Evolutionary conservation across 2,797 vertebrate genomes (phyloP).

Genomic region (Tachyglossus aculeatus): DNA sequence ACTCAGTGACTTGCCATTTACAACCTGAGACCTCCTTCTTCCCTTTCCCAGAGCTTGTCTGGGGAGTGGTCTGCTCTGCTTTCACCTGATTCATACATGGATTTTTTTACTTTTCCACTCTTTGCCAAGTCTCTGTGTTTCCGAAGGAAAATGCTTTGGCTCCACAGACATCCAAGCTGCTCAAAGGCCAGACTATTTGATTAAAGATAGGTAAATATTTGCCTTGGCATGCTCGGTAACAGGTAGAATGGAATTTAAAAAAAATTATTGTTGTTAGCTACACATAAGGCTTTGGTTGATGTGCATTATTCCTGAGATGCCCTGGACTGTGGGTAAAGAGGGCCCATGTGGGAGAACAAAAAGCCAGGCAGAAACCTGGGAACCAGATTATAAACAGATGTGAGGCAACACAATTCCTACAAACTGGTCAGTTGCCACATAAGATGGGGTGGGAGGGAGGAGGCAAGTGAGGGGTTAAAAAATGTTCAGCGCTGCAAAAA

Average conservation of each 20-base stretch:
- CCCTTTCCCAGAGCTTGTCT: accelerated
- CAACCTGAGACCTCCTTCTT: not conserved
- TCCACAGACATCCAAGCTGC: not conserved
- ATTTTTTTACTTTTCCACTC: not conserved
- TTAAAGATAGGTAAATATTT: constrained; percentile 37
- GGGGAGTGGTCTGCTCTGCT: too few species aligned
- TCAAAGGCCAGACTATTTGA: constrained; percentile 1
- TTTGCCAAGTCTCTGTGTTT: not conserved
- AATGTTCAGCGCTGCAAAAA: too few species aligned
- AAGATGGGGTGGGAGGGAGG: too few species aligned
- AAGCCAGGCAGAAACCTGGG: not conserved
- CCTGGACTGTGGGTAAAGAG: not conserved
- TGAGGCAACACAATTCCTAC: not conserved
- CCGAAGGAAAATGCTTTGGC: not conserved
- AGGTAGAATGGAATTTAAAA: too few species aligned
- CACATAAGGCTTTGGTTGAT: too few species aligned
- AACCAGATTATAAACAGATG: not conserved
- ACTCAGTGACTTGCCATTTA: not conserved
- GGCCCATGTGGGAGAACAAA: constrained; percentile 16
- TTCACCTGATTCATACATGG: not conserved
- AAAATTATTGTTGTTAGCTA: too few species aligned
- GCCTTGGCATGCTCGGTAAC: constrained; percentile 11
- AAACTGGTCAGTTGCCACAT: too few species aligned
- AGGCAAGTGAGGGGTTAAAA: too few species aligned
- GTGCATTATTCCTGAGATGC: not conserved